Evolutionary conservation across 2,888 invertebrate genomes (phyloP).

Genomic region (Drosophila siamana): DNA sequence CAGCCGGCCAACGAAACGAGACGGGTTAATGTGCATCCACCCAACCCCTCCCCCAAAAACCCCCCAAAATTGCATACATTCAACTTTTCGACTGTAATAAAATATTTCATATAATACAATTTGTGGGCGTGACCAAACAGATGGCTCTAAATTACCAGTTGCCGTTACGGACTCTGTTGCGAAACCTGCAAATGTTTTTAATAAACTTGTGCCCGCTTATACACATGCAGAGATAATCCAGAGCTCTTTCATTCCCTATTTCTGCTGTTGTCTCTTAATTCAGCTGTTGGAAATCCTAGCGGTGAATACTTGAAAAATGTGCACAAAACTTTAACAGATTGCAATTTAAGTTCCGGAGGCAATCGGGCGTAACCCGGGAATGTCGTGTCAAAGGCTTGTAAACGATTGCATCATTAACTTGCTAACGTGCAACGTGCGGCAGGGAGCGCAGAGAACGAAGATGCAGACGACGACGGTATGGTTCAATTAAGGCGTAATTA

Average conservation of each 20-base stretch:
- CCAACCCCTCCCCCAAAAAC: too few species aligned
- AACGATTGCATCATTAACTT: constrained; percentile 76
- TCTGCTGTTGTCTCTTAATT: not conserved
- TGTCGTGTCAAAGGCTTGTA: constrained; percentile 71
- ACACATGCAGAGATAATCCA: constrained; percentile 35
- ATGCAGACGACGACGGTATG: constrained; percentile 24
- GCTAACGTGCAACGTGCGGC: constrained; percentile 54
- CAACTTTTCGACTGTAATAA: constrained; percentile 65
- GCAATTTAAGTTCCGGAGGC: constrained; percentile 29
- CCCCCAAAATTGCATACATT: constrained; percentile 63
- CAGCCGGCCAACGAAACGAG: constrained; percentile 16
- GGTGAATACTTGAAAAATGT: constrained; percentile 17
- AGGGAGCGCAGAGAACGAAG: constrained; percentile 9
- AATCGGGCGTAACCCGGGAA: constrained; percentile 21
- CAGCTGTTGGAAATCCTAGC: not conserved
- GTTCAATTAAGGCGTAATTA: constrained; percentile 75
- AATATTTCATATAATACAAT: constrained; percentile 51
- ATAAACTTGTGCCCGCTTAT: constrained; percentile 54
- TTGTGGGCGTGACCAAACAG: constrained; percentile 50
- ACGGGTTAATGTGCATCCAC: constrained; percentile 67
- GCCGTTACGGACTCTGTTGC: constrained; percentile 18
- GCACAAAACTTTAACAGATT: constrained; percentile 46
- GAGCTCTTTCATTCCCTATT: constrained; percentile 3
- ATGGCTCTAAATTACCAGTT: constrained; percentile 35
- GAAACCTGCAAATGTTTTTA: constrained; percentile 51